phyloP scores from a whole-genome alignment of 2,113 vertebrate genomes.

The Myotis lucifugus region DNA sequence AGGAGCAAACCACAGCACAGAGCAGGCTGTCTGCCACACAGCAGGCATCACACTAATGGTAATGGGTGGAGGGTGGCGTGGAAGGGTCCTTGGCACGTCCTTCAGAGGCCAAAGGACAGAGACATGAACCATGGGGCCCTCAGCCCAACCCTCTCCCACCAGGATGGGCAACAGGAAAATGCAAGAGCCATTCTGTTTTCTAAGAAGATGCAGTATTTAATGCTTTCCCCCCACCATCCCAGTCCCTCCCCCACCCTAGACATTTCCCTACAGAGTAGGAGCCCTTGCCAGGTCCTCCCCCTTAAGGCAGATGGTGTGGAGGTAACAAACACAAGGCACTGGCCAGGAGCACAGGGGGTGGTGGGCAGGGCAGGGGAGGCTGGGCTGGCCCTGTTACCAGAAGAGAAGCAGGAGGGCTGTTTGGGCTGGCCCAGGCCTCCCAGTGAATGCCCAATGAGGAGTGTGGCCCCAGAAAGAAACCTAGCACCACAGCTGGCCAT shows the following conservation, averaged over 20 bases:
- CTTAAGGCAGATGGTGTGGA: conserved; percentile 78
- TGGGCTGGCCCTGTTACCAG: neutral
- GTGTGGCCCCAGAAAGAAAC: neutral
- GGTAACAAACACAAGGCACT: conserved; percentile 75
- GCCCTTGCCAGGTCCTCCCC: neutral
- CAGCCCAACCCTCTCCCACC: neutral
- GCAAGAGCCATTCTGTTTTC: conserved; percentile 28
- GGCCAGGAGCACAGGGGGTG: neutral
- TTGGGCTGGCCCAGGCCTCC: neutral
- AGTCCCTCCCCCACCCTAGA: neutral
- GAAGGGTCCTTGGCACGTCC: neutral
- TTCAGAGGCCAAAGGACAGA: neutral
- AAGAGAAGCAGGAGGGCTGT: neutral
- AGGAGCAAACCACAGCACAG: neutral
- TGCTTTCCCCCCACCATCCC: neutral
- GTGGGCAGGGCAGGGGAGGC: neutral
- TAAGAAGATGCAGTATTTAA: conserved; percentile 71
- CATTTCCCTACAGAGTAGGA: neutral
- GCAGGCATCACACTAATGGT: neutral
- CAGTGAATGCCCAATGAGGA: neutral
- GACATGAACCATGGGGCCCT: neutral
- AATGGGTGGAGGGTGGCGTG: neutral
- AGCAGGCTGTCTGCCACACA: neutral
- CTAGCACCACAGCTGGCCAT: neutral
- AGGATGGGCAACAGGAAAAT: neutral